Evolutionary conservation across 2,797 vertebrate genomes (phyloP).

Genomic region (Siniperca scherzeri): DNA sequence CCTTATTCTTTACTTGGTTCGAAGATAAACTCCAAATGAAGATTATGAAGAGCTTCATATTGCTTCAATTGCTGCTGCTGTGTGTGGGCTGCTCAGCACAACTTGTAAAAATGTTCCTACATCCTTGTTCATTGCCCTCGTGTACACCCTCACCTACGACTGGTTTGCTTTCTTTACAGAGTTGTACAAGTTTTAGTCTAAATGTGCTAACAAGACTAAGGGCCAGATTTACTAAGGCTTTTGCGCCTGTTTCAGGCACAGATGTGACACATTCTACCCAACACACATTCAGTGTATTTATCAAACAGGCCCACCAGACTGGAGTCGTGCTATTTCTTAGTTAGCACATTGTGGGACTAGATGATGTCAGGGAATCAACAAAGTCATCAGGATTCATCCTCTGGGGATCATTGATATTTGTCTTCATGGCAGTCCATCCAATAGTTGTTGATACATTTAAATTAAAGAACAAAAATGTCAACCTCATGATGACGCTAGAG

Average conservation of each 20-base stretch:
- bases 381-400: background rate
- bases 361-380: background rate
- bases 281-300: background rate
- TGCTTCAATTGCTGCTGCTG: background rate
- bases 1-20: background rate
- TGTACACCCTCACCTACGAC: background rate
- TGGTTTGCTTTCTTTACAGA: background rate
- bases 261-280: background rate
- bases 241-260: background rate
- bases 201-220: background rate
- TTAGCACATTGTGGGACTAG: background rate
- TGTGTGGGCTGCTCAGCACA: background rate
- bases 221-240: background rate
- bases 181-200: background rate
- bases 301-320: too few species aligned
- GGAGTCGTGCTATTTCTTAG: background rate
- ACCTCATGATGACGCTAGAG: background rate
- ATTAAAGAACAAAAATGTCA: background rate
- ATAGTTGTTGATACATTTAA: background rate
- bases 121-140: background rate
- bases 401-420: background rate
- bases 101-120: background rate
- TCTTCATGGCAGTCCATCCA: background rate
- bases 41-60: background rate
- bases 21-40: conserved; percentile 6